phyloP scores from a whole-genome alignment of 1,140 invertebrate species.

The Sycobia sp. region DNA sequence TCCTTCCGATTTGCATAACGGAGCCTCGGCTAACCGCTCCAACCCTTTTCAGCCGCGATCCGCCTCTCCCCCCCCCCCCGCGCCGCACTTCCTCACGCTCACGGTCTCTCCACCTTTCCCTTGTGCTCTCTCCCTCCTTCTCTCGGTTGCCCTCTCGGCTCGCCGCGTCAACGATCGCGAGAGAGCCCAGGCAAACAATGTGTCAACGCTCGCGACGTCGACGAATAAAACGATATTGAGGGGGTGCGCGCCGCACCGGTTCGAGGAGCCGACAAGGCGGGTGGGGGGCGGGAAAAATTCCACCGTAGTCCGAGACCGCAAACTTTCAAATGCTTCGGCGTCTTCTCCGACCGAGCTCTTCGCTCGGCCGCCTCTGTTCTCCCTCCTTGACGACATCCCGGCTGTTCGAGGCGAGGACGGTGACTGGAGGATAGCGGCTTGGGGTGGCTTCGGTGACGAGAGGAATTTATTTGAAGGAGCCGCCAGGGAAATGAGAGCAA shows the following conservation, averaged over 20 bases:
- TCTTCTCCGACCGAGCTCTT: no score
- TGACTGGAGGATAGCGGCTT: no score
- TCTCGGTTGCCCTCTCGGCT: no score
- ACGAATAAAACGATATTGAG: conserved; percentile 26
- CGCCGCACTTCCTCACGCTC: not conserved
- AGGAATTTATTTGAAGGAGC: conserved; percentile 10
- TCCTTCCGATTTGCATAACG: conserved; percentile 47
- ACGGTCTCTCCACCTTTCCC: no score
- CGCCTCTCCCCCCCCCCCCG: not conserved
- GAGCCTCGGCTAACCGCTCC: conserved; percentile 27
- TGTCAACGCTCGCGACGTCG: conserved; percentile 26
- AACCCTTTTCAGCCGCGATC: conserved; percentile 11
- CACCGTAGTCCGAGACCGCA: not conserved
- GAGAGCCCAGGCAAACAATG: conserved; percentile 33
- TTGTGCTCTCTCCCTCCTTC: no score
- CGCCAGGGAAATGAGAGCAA: not conserved
- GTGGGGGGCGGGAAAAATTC: conserved; percentile 18
- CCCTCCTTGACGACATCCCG: no score
- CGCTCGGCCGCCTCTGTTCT: not conserved
- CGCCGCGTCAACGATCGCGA: conserved; percentile 8
- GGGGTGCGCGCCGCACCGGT: no score
- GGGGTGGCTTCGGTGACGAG: not conserved
- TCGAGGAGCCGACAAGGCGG: no score
- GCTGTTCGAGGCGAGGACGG: no score
- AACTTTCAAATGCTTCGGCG: not conserved